Percentiles rank a stretch among this genome's conserved stretches.
Evolutionary conservation across 2,888 invertebrate species (phyloP).

Genomic region (Protophormia terraenovae): DNA sequence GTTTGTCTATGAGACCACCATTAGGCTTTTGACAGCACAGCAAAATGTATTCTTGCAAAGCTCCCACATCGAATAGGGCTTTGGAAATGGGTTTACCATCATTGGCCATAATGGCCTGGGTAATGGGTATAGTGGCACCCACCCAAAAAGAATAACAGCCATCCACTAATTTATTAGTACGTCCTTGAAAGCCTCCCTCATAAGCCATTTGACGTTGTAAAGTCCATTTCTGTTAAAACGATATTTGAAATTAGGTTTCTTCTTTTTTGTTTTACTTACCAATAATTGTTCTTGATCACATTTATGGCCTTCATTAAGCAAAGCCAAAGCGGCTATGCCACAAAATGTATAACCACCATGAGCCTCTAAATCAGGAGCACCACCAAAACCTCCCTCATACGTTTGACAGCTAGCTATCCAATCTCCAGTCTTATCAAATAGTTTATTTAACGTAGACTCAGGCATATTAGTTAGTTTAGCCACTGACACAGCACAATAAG

Average conservation of each 20-base stretch:
- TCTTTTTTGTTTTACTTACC: slow-evolving; percentile 78
- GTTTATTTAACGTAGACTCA: slow-evolving; percentile 87
- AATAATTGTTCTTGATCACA: slow-evolving; percentile 84
- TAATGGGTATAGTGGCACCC: slow-evolving; percentile 94
- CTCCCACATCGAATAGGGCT: slow-evolving; percentile 89
- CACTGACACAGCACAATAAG: slow-evolving; percentile 97
- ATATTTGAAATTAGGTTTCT: background rate
- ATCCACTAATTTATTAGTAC: slow-evolving; percentile 99
- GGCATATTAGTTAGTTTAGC: slow-evolving; percentile 88
- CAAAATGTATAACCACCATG: slow-evolving; percentile 99
- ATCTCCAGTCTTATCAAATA: slow-evolving; percentile 93
- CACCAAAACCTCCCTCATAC: slow-evolving; percentile 99
- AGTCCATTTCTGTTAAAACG: slow-evolving; percentile 87
- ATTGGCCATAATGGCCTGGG: slow-evolving; percentile 87
- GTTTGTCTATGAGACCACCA: slow-evolving; percentile 98
- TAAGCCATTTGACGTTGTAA: slow-evolving; percentile 94
- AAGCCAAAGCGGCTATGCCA: slow-evolving; percentile 93
- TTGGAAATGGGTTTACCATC: slow-evolving; percentile 78
- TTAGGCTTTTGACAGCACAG: slow-evolving; percentile 93
- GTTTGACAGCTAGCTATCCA: slow-evolving; percentile 98
- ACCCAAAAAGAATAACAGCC: slow-evolving; percentile 99
- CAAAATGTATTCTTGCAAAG: slow-evolving; percentile 96
- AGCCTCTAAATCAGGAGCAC: slow-evolving; percentile 96
- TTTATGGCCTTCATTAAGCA: slow-evolving; percentile 83
- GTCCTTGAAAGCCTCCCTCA: slow-evolving; percentile 98